Evolutionary conservation across 2,113 vertebrate genomes (phyloP), one percentile per base, ranked within the genome.

Genomic region (Caranx melampygus): DNA sequence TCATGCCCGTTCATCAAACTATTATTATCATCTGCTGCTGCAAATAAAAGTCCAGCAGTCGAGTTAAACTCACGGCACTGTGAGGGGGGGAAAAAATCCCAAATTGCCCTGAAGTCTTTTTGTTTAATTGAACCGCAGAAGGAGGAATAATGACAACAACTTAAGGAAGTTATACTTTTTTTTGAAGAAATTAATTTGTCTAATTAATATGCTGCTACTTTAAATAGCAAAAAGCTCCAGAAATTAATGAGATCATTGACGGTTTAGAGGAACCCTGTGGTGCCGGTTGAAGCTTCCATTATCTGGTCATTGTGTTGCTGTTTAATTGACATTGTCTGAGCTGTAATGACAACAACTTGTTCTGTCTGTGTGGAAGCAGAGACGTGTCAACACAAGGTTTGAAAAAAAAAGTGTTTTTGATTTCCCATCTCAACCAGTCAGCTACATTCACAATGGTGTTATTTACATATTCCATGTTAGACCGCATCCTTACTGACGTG

Each of bases 151-250:
- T 58, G 13, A 14, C 34, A 83, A 31, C 44, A 59, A 34, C 64
- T 51, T 31, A 4, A 42, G 57, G 31, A 44, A n/a, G 16, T 35
- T 21, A 8, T 1, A 42, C n/a, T 37, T 40, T 18, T 49, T 16
- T 59, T 16, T 16, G 14, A 57, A 3, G 5, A 69, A 26, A 54
- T 61, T 21, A 45, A 65, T 75, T 54, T 52, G 3, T 21, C 26
- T 65, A 60, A 78, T 73, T 63, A 83, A 69, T 78, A 61, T 77
- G 68, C 54, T 77, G 68, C 54, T 55, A 55, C 77, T 73, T 68
- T 33, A 26, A 63, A 70, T 21, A 58, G 62, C 58, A 55, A 37
- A 20, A 72, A 13, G 61, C 57, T 54, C 5, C 8, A 34, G 51
- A 69, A n/a, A 52, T 59, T 51, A 74, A 79, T 64, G 51, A 79